A percentile compares a stretch with the other conserved stretches of the same genome.
Conservation (phyloP, 2,888 invertebrate species). For the Agrilus biguttatus region DNA sequence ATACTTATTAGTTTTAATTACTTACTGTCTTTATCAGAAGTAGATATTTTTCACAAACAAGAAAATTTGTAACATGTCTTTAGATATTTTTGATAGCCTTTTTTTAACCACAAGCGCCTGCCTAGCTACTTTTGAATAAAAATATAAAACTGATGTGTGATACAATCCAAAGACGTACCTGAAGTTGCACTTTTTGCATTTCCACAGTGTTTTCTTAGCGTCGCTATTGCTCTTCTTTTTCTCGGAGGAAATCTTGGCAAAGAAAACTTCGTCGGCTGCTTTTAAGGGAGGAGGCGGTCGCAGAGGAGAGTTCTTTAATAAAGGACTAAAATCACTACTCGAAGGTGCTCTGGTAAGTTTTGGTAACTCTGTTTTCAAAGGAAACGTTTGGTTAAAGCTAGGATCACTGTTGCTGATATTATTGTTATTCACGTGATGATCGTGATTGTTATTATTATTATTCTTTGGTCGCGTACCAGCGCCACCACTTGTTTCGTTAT, state of each 20-base stretch:
- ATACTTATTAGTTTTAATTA: too few species aligned
- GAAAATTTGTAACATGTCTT: too few species aligned
- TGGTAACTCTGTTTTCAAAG: conserved; percentile 18
- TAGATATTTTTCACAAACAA: too few species aligned
- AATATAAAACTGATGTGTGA: too few species aligned
- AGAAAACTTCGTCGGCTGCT: conserved; percentile 38
- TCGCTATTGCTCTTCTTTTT: conserved; percentile 36
- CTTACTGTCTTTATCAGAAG: too few species aligned
- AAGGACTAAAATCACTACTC: conserved; percentile 19
- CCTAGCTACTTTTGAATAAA: too few species aligned
- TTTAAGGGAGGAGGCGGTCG: conserved; percentile 42
- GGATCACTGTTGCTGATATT: background rate
- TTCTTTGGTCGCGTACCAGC: conserved; percentile 25
- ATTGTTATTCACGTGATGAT: conserved; percentile 1
- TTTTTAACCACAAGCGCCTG: too few species aligned
- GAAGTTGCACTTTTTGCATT: conserved; percentile 82
- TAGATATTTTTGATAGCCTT: too few species aligned
- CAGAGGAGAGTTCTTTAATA: conserved; percentile 18
- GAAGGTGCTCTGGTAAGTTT: conserved; percentile 16
- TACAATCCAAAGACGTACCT: conserved; percentile 51
- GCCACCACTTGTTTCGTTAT: conserved; percentile 28
- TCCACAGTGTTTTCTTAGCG: conserved; percentile 65
- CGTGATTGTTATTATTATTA: conserved; percentile 16
- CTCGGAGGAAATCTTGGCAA: conserved; percentile 23
- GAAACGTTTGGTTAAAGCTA: conserved; percentile 10